These are phyloP conservation scores for Oryzias melastigma DNA, from an alignment of 2,113 vertebrate genomes.

Conservation along the genomic window DNA sequence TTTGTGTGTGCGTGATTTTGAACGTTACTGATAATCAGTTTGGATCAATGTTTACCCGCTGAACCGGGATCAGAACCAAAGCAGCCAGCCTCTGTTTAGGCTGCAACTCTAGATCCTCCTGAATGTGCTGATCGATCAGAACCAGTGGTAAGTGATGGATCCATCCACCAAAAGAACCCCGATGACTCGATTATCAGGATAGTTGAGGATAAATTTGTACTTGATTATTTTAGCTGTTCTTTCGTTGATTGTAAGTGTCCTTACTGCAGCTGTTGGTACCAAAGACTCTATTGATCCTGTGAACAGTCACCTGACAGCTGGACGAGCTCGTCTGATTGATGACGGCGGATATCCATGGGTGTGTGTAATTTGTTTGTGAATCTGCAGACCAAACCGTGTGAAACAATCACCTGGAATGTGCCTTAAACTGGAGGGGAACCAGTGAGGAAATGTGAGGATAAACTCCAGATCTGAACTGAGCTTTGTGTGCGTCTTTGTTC, in stretches of 20 bases:
- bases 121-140: constrained; percentile 1
- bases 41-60: constrained; percentile 1
- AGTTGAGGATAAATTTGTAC: background rate
- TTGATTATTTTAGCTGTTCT: background rate
- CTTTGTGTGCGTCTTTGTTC: background rate
- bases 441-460: background rate
- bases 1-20: constrained; percentile 1
- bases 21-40: background rate
- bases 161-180: background rate
- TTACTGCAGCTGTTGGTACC: constrained; percentile 27
- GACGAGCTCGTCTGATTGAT: constrained; percentile 4
- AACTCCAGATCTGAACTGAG: background rate
- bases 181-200: background rate
- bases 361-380: constrained; percentile 1
- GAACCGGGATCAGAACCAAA: too few species aligned
- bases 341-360: constrained; percentile 7
- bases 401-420: constrained; percentile 32
- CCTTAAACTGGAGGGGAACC: constrained; percentile 24
- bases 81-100: too few species aligned
- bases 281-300: constrained; percentile 40
- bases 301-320: constrained; percentile 24
- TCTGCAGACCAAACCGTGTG: constrained; percentile 30
- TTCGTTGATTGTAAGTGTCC: constrained; percentile 25
- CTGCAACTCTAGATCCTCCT: background rate
- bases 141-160: too few species aligned